phyloP scores from a whole-genome alignment of 2,797 vertebrate genomes.

The Chanos chanos region DNA sequence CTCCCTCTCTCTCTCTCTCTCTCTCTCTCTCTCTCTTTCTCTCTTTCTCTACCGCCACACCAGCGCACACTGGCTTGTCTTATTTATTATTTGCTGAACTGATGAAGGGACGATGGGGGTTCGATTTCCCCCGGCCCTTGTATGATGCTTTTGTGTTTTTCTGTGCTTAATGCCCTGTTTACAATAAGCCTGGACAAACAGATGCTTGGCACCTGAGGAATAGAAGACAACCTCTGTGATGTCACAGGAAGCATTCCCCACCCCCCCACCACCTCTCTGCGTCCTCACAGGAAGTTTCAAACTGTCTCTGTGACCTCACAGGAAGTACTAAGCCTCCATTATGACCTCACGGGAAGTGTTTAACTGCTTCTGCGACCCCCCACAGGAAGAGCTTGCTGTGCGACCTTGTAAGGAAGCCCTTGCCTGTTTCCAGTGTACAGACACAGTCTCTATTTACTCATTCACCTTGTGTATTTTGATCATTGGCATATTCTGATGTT shows the following conservation, averaged over 20 bases:
- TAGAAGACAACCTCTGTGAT: conserved; percentile 9
- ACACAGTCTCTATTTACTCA: conserved; percentile 20
- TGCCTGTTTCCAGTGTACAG: not conserved
- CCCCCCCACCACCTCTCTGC: conserved; percentile 52
- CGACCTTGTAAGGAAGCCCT: conserved; percentile 1
- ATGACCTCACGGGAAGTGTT: conserved; percentile 21
- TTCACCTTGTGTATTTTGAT: conserved; percentile 22
- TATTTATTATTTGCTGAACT: conserved; percentile 50
- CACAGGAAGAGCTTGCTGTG: conserved; percentile 11
- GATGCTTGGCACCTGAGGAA: not conserved
- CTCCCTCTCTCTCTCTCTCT: conserved; percentile 14
- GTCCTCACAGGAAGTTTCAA: conserved; percentile 47
- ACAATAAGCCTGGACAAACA: conserved; percentile 32
- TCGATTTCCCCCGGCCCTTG: not conserved
- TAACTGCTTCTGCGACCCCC: conserved; percentile 15
- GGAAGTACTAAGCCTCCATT: conserved; percentile 15
- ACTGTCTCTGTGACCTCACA: conserved; percentile 34
- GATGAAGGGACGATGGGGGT: not conserved
- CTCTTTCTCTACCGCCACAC: conserved; percentile 8
- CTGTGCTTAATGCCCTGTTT: conserved; percentile 39
- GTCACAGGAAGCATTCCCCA: conserved; percentile 10
- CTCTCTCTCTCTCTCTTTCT: not conserved
- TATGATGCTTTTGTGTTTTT: conserved; percentile 31
- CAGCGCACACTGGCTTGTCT: conserved; percentile 25
- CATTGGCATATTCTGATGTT: conserved; percentile 25